These are phyloP conservation scores for Dreissena polymorpha DNA, from an alignment of 1,140 invertebrate genomes.

Conservation along the genomic window DNA sequence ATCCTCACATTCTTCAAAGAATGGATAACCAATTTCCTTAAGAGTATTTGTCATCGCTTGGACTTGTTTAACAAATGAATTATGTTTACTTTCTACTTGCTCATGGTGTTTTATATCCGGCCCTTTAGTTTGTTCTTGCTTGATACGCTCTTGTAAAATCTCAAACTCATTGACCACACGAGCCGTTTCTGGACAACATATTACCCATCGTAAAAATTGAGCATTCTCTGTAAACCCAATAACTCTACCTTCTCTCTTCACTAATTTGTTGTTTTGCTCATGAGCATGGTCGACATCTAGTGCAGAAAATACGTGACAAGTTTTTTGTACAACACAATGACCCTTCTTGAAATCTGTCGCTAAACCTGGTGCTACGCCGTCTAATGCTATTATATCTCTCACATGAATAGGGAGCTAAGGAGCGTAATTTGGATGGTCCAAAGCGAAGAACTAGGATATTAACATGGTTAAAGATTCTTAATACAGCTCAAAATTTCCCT, in stretches of 20 bases:
- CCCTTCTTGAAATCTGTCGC: background rate
- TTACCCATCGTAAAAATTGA: too few species aligned
- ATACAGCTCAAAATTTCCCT: constrained; percentile 18
- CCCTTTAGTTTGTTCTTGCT: too few species aligned
- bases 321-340: constrained; percentile 18
- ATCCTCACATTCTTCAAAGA: too few species aligned
- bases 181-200: too few species aligned
- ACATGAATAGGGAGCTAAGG: constrained; percentile 54
- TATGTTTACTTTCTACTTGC: too few species aligned
- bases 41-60: too few species aligned
- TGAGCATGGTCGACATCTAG: constrained; percentile 68
- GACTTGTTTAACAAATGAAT: too few species aligned
- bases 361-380: background rate
- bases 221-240: too few species aligned
- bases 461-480: background rate
- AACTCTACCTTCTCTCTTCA: constrained; percentile 66
- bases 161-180: too few species aligned
- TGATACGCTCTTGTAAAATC: too few species aligned
- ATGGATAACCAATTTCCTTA: too few species aligned
- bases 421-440: constrained; percentile 49
- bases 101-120: too few species aligned
- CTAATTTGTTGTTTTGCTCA: constrained; percentile 58
- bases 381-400: constrained; percentile 21
- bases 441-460: constrained; percentile 33
- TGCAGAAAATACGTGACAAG: constrained; percentile 28